Conservation (phyloP, 2,888 invertebrate genomes). For the Xiphydria camelus region DNA sequence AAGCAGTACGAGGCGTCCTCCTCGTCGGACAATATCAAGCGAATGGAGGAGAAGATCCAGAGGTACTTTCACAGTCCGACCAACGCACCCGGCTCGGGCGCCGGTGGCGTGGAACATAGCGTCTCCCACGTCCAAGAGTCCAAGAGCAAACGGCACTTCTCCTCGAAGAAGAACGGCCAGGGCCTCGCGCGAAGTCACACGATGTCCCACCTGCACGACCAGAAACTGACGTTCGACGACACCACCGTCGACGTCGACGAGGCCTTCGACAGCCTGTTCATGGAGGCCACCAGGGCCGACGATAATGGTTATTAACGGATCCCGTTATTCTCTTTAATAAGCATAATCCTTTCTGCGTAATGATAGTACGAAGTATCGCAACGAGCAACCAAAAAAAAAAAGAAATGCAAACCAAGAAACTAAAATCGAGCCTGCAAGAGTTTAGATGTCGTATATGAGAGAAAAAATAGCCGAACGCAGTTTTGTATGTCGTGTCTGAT, state of each 20-base stretch:
- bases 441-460: slow-evolving; percentile 14
- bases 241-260: slow-evolving; percentile 79
- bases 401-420: too few species aligned
- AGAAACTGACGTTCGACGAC: slow-evolving; percentile 64
- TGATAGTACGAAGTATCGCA: slow-evolving; percentile 11
- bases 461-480: slow-evolving; percentile 19
- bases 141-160: slow-evolving; percentile 33
- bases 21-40: slow-evolving; percentile 43
- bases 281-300: slow-evolving; percentile 50
- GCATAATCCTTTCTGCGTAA: slow-evolving; percentile 11
- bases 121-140: slow-evolving; percentile 45
- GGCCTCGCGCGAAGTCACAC: slow-evolving; percentile 75
- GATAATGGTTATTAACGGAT: too few species aligned
- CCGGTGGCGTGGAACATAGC: too few species aligned
- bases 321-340: slow-evolving; percentile 13
- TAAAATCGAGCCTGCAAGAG: slow-evolving; percentile 14
- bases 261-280: slow-evolving; percentile 85
- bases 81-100: slow-evolving; percentile 28
- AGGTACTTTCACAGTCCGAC: slow-evolving; percentile 49
- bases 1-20: slow-evolving; percentile 76
- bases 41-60: slow-evolving; percentile 52
- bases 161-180: slow-evolving; percentile 49
- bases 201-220: slow-evolving; percentile 71
- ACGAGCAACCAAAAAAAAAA: too few species aligned
- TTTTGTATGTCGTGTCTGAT: slow-evolving; percentile 46